Base-by-base conservation (phyloP, 2,888 invertebrate genomes). In the Watsonalla cultraria region DNA sequence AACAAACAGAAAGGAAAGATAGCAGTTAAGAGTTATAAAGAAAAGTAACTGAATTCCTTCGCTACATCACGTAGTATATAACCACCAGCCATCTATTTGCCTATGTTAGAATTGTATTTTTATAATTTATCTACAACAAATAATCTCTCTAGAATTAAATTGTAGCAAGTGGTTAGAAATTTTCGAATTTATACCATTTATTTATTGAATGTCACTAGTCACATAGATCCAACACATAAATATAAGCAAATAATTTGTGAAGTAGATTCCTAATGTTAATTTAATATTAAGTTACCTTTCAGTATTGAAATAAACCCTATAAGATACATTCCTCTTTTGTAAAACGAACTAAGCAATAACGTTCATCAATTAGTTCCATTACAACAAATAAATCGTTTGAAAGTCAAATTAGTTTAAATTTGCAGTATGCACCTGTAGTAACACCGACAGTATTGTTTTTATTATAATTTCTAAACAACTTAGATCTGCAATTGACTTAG, bases 1-100 rank as follows among this genome's bases (percentile, higher is more conserved):
- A 59, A 78, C 70, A 33, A 78, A 75, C 52, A 76, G 82, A 54
- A 86, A 89, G 68, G 73, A 71, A 46, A 86, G 86, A 79, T 88
- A 87, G 69, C 72, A 67, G 33, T 35, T 54, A 9, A 68, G 62
- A 59, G 24, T 24, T 24, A 24, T 24, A 24, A 52, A 48, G 47
- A 68, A 61, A 47, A 55, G 42, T 35, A 54, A 54, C 47, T 63
- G 58, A 58, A 48, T 45, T 24, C 53, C 54, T 54, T 57, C 55
- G 59, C 45, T 59, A 57, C 58, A 39, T 55, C 56, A 51, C 50
- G 51, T 62, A 51, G 47, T 56, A 51, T 46, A 45, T 51, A 51
- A 45, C 48, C 34, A 13, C 47, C 51, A 37, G 51, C 33, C 56
- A 46, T 47, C 55, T 46, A 53, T 57, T 47, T 51, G 54, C 56